Evolutionary conservation across 2,113 vertebrate species (phyloP).

Genomic region (Ceratotherium simum): DNA sequence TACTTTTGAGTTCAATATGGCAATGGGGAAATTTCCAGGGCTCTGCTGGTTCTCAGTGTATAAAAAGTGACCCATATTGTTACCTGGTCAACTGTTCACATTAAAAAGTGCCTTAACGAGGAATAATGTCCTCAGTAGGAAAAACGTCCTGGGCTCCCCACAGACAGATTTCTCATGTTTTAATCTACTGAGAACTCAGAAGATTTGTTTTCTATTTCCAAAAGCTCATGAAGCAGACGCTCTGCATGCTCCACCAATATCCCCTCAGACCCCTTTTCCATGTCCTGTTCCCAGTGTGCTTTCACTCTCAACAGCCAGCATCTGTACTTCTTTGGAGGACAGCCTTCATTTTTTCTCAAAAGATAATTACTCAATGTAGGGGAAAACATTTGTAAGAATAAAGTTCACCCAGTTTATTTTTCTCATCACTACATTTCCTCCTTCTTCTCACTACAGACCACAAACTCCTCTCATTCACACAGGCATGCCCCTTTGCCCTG

Average conservation of each 20-base stretch:
- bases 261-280: neutral
- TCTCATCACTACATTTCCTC: neutral
- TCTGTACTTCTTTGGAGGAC: neutral
- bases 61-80: neutral
- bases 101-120: neutral
- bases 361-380: neutral
- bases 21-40: neutral
- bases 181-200: neutral
- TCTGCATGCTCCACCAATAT: neutral
- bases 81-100: neutral
- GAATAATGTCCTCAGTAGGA: neutral
- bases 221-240: neutral
- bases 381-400: neutral
- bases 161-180: neutral
- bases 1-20: neutral
- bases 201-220: neutral
- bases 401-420: neutral
- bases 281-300: neutral
- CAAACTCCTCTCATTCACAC: neutral
- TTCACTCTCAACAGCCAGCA: neutral
- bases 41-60: neutral
- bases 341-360: neutral
- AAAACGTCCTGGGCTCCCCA: neutral
- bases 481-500: neutral
- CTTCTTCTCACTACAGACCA: neutral